Evolutionary conservation across 2,888 invertebrate genomes (phyloP).

Genomic region (Rhagonycha fulva): DNA sequence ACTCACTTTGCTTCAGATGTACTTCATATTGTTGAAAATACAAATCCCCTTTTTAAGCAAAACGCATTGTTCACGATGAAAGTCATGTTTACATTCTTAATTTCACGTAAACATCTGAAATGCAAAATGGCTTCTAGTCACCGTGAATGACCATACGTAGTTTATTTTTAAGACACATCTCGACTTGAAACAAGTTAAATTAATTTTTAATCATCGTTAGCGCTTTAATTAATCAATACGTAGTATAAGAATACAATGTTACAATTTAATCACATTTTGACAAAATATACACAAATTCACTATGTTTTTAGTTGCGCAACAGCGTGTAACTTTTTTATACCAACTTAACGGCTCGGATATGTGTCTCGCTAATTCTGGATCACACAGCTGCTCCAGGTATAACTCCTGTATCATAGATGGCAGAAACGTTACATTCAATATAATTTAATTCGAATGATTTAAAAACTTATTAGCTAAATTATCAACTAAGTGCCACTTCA

Average conservation of each 20-base stretch:
- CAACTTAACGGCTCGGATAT: constrained; percentile 3
- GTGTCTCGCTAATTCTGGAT: constrained; percentile 3
- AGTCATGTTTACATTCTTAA: constrained; percentile 51
- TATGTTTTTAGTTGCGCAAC: constrained; percentile 50
- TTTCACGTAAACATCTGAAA: constrained; percentile 41
- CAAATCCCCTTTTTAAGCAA: constrained; percentile 30
- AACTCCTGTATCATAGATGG: background rate
- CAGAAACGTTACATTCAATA: background rate
- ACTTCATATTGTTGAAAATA: constrained; percentile 9
- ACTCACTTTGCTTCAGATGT: constrained; percentile 14
- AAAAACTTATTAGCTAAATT: too few relatives aligned
- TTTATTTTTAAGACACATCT: constrained; percentile 10
- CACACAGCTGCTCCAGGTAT: background rate
- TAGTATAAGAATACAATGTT: background rate
- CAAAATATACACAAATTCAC: constrained; percentile 32
- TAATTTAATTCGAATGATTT: too few relatives aligned
- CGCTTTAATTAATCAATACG: background rate
- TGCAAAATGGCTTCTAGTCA: constrained; percentile 55
- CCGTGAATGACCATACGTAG: constrained; percentile 40
- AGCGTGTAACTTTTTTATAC: constrained; percentile 34
- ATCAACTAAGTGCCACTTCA: too few relatives aligned
- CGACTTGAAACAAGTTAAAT: background rate
- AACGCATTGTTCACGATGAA: constrained; percentile 42
- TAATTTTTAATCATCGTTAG: background rate
- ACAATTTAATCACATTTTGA: constrained; percentile 31